Conservation (phyloP, 2,888 invertebrate genomes). For the Pachymerium ferrugineum region DNA sequence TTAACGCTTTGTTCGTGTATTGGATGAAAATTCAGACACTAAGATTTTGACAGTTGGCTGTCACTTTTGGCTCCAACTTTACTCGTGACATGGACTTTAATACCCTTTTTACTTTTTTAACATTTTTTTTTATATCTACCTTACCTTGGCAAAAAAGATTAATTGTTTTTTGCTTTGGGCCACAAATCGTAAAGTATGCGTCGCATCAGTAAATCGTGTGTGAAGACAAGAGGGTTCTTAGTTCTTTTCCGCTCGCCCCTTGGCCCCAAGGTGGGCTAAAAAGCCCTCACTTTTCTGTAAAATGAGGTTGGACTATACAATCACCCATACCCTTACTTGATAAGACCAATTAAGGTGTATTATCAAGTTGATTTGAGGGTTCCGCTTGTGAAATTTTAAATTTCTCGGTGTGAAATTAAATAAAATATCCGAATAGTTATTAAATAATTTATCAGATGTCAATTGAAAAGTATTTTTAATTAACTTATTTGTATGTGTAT, state of each 20-base stretch:
- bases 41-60: not conserved
- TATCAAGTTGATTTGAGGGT: constrained; percentile 11
- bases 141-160: constrained; percentile 14
- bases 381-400: not conserved
- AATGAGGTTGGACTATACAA: not conserved
- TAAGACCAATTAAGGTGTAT: constrained; percentile 10
- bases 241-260: constrained; percentile 20
- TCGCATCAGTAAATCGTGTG: constrained; percentile 22
- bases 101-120: no score
- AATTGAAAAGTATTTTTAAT: no score
- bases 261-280: not conserved
- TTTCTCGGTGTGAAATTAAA: not conserved
- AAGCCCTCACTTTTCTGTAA: constrained; percentile 16
- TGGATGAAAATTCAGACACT: constrained; percentile 15
- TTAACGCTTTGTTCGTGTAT: constrained; percentile 11
- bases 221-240: constrained; percentile 22
- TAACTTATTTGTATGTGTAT: no score
- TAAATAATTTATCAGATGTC: not conserved
- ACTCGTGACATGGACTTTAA: not conserved
- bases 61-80: not conserved
- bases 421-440: not conserved
- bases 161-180: constrained; percentile 17
- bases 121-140: constrained; percentile 2
- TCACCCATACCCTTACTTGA: not conserved
- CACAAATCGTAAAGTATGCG: constrained; percentile 27